phyloP scores from a whole-genome alignment of 1,140 invertebrate genomes.

The Atopsyche davidsoni region DNA sequence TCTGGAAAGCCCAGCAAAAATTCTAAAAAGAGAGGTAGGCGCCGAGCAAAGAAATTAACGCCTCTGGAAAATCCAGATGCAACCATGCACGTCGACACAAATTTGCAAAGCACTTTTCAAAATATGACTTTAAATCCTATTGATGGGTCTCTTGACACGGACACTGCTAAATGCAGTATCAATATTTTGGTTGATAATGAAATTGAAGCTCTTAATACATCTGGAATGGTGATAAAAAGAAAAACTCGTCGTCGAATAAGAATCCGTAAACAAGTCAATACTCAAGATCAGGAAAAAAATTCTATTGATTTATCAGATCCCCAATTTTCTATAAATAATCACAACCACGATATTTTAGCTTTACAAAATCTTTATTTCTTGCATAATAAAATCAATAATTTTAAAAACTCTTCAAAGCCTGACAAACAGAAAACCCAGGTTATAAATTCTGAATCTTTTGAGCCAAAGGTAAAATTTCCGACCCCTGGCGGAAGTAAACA shows the following conservation, averaged over 20 bases:
- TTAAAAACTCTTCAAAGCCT: background rate
- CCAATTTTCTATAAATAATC: too few species aligned
- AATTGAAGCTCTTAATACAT: background rate
- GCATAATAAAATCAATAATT: background rate
- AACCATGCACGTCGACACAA: too few species aligned
- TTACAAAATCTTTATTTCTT: constrained; percentile 6
- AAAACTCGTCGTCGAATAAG: too few species aligned
- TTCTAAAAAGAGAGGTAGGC: too few species aligned
- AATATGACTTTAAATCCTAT: background rate
- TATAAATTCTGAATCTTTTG: background rate
- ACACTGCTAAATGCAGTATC: background rate
- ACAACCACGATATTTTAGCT: constrained; percentile 4
- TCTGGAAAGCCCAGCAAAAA: too few species aligned
- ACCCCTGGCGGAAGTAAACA: too few species aligned
- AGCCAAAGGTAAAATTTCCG: background rate
- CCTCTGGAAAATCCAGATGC: too few species aligned
- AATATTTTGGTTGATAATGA: background rate
- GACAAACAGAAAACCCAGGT: background rate
- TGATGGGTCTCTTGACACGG: background rate
- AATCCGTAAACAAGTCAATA: too few species aligned
- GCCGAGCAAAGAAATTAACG: too few species aligned
- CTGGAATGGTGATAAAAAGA: too few species aligned
- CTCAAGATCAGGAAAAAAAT: too few species aligned
- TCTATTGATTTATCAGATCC: too few species aligned
- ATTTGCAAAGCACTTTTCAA: background rate